A percentile compares a stretch with the other conserved stretches of the same genome.
These are phyloP conservation scores for Megathymus violae DNA, from an alignment of 1,140 invertebrate genomes.

Conservation along the genomic window DNA sequence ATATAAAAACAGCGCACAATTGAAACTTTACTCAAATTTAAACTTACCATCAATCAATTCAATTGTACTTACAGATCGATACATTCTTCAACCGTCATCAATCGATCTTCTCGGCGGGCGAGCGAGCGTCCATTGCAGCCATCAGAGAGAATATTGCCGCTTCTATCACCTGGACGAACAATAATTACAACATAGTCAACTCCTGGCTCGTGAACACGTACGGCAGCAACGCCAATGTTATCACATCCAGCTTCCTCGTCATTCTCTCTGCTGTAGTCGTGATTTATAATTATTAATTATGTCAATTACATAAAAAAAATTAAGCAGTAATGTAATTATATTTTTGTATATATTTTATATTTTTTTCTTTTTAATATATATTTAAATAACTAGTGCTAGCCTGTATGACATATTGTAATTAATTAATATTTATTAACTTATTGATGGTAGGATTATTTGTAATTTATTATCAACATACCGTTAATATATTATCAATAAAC, in stretches of 20 bases:
- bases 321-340: too few species aligned
- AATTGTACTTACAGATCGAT: constrained; percentile 52
- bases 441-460: too few species aligned
- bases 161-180: constrained; percentile 57
- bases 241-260: constrained; percentile 58
- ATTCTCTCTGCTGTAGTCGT: constrained; percentile 55
- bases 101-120: constrained; percentile 62
- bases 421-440: too few species aligned
- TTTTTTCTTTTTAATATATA: too few species aligned
- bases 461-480: too few species aligned
- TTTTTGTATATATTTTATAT: too few species aligned
- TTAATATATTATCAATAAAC: too few species aligned
- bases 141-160: constrained; percentile 70
- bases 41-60: constrained; percentile 17
- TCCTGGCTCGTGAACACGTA: constrained; percentile 58
- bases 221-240: constrained; percentile 45
- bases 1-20: background rate
- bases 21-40: background rate
- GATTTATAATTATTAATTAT: constrained; percentile 43
- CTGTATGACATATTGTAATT: too few species aligned
- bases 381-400: too few species aligned
- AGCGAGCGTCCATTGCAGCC: constrained; percentile 56
- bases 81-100: constrained; percentile 48
- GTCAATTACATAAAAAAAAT: too few species aligned
- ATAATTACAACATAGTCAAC: constrained; percentile 53